A percentile compares a stretch with the other conserved stretches of the same genome.
Conservation (phyloP, 2,888 invertebrate species). For the Drosophila suboccidentalis region DNA sequence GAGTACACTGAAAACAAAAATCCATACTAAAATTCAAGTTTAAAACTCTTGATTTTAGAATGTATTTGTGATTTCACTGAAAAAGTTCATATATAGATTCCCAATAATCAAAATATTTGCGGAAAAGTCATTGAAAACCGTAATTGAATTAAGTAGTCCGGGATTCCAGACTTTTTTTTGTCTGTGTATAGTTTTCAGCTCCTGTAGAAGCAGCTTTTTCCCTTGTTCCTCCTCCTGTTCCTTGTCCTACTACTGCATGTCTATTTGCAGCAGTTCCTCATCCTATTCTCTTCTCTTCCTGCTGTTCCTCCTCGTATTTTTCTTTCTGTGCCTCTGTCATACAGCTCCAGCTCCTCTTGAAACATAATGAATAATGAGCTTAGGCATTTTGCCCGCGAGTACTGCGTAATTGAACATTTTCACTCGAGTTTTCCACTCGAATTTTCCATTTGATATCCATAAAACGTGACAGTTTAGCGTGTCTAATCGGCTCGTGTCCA, state of each 20-base stretch:
- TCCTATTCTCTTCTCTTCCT: background rate
- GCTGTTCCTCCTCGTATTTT: background rate
- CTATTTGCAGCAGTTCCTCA: background rate
- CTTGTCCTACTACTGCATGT: background rate
- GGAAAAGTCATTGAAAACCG: too few species aligned
- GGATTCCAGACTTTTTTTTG: too few species aligned
- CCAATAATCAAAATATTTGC: too few species aligned
- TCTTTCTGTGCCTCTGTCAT: background rate
- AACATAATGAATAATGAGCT: conserved; percentile 49
- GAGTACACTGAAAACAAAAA: conserved; percentile 55
- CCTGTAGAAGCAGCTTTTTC: too few species aligned
- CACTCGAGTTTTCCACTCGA: conserved; percentile 48
- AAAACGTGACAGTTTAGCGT: conserved; percentile 64
- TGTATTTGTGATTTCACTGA: too few species aligned
- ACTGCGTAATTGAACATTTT: conserved; percentile 48
- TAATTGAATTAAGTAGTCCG: too few species aligned
- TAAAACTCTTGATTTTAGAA: too few species aligned
- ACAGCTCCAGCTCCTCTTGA: background rate
- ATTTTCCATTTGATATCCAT: conserved; percentile 61
- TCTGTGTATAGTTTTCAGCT: too few species aligned
- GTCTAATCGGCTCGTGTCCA: conserved; percentile 41
- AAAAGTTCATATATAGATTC: too few species aligned
- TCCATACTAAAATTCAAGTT: too few species aligned
- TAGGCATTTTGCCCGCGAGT: conserved; percentile 33
- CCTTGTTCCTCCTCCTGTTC: background rate